Evolutionary conservation across 2,888 invertebrate species (phyloP), one percentile per base, ranked within the genome.

Genomic region (Timema cristinae): DNA sequence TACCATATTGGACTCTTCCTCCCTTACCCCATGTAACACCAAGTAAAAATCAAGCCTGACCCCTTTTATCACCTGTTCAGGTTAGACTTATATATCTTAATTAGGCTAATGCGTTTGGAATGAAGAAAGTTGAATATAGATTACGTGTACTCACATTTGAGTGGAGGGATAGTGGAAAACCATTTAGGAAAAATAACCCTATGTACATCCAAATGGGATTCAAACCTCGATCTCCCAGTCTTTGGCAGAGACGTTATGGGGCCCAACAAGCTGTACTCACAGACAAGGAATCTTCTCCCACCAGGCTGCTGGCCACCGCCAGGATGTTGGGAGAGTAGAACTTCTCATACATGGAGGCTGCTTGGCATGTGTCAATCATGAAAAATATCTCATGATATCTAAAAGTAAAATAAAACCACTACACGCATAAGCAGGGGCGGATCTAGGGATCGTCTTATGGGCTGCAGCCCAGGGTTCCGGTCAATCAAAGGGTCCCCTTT

Each of bases 301-400:
- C 96, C 77, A 95, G 87, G 85, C 98, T 98, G 78, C 98, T 98
- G 13, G 97, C 98, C 10, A 98, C 95, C 1, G 97, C 97, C 75
- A 99, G 85, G 77, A 99, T 96, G 82, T 99, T 98, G 5, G 99
- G 99, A 0, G 98, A 98, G 81, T 97, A 97, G 81, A 99, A 96
- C 80, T 94, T 93, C 81, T 97, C 95, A 82, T 97, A 98, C 92
- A 99, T 94, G 0, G 98, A 98, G 50, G 98, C 97, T 7, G 98
- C 98, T 83, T 99, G 98, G 78, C 99, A 99, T 6, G 98, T 99
- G 82, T 99, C 99, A 75, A 98, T 96, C 86, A 99, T 97, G 81
- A 98, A 96, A 79, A 99, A 93, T 78, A 99, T 90, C 83, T 99
- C 98, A 85, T 98, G 95, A 81, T 99, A 99, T 76, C 95, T 95